These are phyloP conservation scores for Cacatua alba DNA, from an alignment of 2,113 vertebrate species.

Conservation along the genomic window DNA sequence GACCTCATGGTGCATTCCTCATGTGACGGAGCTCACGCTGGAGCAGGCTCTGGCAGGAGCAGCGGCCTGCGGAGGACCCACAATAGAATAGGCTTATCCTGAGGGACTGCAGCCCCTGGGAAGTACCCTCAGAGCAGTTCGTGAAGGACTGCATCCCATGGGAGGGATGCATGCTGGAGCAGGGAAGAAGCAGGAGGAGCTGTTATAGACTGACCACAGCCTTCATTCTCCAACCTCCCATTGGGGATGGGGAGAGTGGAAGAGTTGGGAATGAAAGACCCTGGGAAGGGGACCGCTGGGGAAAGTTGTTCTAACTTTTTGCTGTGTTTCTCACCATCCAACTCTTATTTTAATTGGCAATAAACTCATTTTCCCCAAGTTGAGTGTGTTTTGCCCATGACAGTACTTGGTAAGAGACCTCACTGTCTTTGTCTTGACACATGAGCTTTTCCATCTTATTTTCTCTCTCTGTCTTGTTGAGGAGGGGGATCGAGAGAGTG, in stretches of 20 bases:
- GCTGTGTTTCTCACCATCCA: not conserved
- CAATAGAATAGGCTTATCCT: not conserved
- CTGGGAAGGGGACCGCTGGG: not conserved
- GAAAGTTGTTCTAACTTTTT: not conserved
- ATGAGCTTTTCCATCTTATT: not conserved
- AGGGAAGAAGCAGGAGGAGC: not conserved
- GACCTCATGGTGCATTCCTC: not conserved
- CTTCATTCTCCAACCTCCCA: not conserved
- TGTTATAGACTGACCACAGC: rapidly evolving
- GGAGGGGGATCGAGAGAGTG: not conserved
- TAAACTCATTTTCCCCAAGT: not conserved
- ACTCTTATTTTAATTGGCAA: not conserved
- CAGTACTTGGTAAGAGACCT: not conserved
- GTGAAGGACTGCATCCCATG: not conserved
- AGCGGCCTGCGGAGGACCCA: not conserved
- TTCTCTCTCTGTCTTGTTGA: not conserved
- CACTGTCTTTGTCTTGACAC: not conserved
- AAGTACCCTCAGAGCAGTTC: not conserved
- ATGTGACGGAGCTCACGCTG: not conserved
- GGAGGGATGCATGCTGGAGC: not conserved
- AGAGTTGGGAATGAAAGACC: not conserved
- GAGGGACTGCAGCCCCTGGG: not conserved
- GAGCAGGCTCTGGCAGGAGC: not conserved
- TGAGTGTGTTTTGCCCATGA: rapidly evolving
- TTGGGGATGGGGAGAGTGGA: rapidly evolving